phyloP scores from a whole-genome alignment of 2,797 vertebrate species.

The Sarcophilus harrisii region DNA sequence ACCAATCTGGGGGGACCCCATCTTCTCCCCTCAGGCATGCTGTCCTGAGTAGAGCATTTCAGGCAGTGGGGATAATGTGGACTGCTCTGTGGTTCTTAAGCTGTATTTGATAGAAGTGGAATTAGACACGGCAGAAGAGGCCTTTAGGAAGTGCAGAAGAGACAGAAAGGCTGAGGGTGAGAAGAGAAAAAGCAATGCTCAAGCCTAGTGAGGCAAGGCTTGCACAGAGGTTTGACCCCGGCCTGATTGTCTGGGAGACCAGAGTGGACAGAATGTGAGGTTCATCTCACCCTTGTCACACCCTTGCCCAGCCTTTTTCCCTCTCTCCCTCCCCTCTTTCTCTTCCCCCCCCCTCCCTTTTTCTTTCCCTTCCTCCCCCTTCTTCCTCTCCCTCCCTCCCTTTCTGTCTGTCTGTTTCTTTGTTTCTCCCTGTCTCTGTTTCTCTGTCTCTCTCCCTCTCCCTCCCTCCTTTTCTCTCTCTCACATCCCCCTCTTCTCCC shows the following conservation, averaged over 20 bases:
- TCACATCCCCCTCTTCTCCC: too few relatives aligned
- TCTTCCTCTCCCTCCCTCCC: too few relatives aligned
- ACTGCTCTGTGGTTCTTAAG: background rate
- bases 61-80: background rate
- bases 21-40: background rate
- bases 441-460: constrained; percentile 8
- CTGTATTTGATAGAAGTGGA: background rate
- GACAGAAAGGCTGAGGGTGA: background rate
- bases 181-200: too few relatives aligned
- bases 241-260: background rate
- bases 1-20: background rate
- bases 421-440: too few relatives aligned
- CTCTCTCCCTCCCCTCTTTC: background rate
- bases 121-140: background rate
- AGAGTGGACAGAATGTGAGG: background rate
- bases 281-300: background rate
- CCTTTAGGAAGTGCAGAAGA: background rate
- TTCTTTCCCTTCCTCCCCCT: too few relatives aligned
- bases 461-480: background rate
- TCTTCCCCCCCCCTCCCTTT: too few relatives aligned
- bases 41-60: background rate
- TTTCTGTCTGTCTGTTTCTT: too few relatives aligned
- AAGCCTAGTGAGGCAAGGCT: background rate
- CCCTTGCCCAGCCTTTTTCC: background rate
- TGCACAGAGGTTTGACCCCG: background rate